Percentiles rank a stretch among this genome's conserved stretches.
phyloP scores from a whole-genome alignment of 2,113 vertebrate species.

The Micromys minutus region DNA sequence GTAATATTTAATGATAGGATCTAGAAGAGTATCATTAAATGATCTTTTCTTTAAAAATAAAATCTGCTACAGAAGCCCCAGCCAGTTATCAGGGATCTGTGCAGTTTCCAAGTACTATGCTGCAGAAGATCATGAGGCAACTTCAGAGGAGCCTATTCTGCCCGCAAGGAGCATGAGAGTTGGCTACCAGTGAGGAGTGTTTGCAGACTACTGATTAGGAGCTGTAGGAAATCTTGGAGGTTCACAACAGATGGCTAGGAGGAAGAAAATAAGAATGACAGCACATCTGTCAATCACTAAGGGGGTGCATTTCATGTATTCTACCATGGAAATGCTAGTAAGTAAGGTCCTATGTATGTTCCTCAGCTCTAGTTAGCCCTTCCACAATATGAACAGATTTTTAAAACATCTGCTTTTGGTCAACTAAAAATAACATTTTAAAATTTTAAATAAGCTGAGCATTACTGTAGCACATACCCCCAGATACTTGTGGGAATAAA shows the following conservation, averaged over 20 bases:
- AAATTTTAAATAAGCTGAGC: background rate
- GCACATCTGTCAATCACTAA: background rate
- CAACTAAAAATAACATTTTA: background rate
- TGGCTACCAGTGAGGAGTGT: conserved; percentile 23
- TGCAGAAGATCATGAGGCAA: conserved; percentile 16
- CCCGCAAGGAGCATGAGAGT: background rate
- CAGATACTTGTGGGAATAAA: background rate
- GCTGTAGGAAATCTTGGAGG: background rate
- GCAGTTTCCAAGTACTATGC: conserved; percentile 7
- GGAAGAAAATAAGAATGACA: conserved; percentile 7
- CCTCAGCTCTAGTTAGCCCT: background rate
- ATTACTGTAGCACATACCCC: background rate
- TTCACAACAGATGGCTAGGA: conserved; percentile 57
- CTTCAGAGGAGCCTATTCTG: conserved; percentile 24
- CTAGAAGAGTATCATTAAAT: background rate
- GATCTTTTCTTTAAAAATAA: conserved; percentile 1
- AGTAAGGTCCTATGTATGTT: background rate
- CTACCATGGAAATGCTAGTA: background rate
- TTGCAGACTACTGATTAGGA: conserved; percentile 46
- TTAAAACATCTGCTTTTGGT: background rate
- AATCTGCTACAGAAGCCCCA: background rate
- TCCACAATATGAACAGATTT: background rate
- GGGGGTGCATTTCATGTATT: background rate
- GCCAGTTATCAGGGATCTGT: conserved; percentile 9
- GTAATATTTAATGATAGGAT: conserved; percentile 29